Evolutionary conservation across 2,888 invertebrate species (phyloP).

Genomic region (Agrotis clavis): DNA sequence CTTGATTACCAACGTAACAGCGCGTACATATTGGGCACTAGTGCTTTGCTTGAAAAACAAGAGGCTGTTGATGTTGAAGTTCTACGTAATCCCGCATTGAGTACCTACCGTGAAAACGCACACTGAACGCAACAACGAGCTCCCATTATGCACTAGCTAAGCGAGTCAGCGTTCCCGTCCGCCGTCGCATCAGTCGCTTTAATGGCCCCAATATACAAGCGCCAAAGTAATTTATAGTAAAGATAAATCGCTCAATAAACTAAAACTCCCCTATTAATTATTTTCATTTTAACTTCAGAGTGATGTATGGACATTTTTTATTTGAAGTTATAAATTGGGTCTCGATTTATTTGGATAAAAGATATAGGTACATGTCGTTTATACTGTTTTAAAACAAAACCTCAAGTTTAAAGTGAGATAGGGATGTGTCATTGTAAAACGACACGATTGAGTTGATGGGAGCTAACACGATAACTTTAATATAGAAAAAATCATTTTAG

Average conservation of each 20-base stretch:
- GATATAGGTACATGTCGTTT: constrained; percentile 42
- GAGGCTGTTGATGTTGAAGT: no score
- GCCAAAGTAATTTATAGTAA: constrained; percentile 65
- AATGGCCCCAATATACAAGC: constrained; percentile 52
- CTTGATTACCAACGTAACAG: no score
- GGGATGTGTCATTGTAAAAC: constrained; percentile 2
- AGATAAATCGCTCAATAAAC: constrained; percentile 65
- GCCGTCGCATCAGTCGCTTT: not conserved
- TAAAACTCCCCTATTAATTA: constrained; percentile 60
- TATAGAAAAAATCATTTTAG: no score
- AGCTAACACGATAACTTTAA: not conserved
- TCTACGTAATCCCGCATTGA: no score
- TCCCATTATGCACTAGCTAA: no score
- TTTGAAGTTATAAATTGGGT: constrained; percentile 57
- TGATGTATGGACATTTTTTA: constrained; percentile 55
- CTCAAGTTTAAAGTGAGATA: constrained; percentile 21
- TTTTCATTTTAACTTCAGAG: constrained; percentile 52
- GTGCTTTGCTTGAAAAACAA: no score
- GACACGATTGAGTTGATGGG: not conserved
- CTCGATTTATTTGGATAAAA: constrained; percentile 55
- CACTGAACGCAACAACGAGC: no score
- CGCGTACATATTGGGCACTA: no score
- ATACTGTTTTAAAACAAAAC: constrained; percentile 42
- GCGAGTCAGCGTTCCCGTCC: not conserved
- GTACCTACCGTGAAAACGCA: no score